Conservation (phyloP, 2,113 vertebrate genomes). For the Trichechus manatus region DNA sequence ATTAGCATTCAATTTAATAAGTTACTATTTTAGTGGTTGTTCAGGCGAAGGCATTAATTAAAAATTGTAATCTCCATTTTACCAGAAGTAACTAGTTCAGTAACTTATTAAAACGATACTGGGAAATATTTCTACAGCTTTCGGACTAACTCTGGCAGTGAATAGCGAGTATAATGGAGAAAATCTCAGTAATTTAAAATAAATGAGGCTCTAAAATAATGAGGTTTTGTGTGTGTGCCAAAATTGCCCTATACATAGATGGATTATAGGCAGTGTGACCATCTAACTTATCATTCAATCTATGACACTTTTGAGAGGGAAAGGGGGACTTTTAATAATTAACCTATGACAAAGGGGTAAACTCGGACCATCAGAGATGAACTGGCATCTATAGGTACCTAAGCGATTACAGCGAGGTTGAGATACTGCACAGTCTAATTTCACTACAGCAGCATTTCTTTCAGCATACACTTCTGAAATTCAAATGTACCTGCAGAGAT, state of each 20-base stretch:
- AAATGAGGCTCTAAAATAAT: neutral
- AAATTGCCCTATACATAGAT: neutral
- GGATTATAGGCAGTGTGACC: neutral
- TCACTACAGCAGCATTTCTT: neutral
- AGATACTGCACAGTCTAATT: neutral
- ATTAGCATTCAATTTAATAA: neutral
- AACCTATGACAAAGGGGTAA: neutral
- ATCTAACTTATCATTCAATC: neutral
- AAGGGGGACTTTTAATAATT: neutral
- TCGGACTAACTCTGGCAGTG: neutral
- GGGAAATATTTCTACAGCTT: neutral
- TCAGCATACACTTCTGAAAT: neutral
- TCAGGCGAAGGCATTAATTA: constrained; percentile 52
- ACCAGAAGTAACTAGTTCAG: neutral
- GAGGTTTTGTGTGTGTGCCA: neutral
- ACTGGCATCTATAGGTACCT: neutral
- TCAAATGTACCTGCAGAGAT: neutral
- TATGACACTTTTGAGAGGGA: neutral
- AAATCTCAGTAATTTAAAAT: neutral
- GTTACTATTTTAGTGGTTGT: neutral
- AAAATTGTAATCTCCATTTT: constrained; percentile 30
- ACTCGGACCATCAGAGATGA: no score
- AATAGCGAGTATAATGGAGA: neutral
- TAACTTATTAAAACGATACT: constrained; percentile 2
- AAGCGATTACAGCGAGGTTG: neutral